phyloP scores from a whole-genome alignment of 2,797 vertebrate genomes.

The Peromyscus attwateri region DNA sequence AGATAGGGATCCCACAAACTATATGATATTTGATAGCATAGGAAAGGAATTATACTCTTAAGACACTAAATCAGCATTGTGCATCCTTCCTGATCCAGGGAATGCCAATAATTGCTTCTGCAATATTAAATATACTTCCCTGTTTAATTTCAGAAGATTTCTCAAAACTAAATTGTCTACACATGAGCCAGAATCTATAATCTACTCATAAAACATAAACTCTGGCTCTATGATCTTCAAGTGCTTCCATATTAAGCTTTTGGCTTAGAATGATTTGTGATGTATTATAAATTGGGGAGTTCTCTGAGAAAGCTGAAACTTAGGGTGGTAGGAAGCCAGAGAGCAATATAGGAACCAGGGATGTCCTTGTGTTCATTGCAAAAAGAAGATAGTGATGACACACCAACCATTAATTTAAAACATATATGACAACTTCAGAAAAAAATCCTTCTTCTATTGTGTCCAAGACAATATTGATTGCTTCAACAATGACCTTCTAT shows the following conservation, averaged over 20 bases:
- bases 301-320: not conserved
- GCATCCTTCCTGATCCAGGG: not conserved
- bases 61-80: not conserved
- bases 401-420: not conserved
- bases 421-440: not conserved
- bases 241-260: not conserved
- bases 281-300: not conserved
- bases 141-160: not conserved
- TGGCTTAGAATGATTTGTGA: not conserved
- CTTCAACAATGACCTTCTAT: not conserved
- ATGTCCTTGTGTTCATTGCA: no score
- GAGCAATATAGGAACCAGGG: not conserved
- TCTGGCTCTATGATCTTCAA: not conserved
- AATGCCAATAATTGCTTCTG: not conserved
- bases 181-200: constrained; percentile 4
- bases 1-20: not conserved
- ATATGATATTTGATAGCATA: not conserved
- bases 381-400: not conserved
- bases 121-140: not conserved
- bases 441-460: not conserved
- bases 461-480: not conserved
- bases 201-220: not conserved
- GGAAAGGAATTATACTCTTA: not conserved
- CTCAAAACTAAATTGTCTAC: not conserved
- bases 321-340: not conserved